Evolutionary conservation across 1,140 invertebrate genomes (phyloP).

Genomic region (Homalodisca vitripennis): DNA sequence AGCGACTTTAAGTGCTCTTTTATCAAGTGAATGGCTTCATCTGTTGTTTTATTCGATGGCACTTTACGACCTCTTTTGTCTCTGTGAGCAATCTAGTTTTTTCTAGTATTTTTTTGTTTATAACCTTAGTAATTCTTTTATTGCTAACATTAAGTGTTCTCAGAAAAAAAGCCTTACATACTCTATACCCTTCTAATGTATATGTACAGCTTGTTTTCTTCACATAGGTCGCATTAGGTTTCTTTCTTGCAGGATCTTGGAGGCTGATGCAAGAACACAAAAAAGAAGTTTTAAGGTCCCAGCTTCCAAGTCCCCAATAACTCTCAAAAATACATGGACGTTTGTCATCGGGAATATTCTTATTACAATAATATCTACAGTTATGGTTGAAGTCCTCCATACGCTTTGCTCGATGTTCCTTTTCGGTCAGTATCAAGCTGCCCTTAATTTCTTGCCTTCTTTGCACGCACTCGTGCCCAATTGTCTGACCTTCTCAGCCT

Average conservation of each 20-base stretch:
- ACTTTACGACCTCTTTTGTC: not conserved
- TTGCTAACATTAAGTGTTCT: constrained; percentile 17
- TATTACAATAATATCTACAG: constrained; percentile 12
- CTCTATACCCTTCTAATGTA: not conserved
- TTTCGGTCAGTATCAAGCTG: not conserved
- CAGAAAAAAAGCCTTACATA: constrained; percentile 5
- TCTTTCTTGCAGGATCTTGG: not conserved
- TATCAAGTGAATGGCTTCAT: not conserved
- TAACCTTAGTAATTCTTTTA: not conserved
- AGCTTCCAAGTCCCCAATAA: not conserved
- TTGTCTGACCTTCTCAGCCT: not conserved
- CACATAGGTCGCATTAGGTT: not conserved
- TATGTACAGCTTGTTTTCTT: not conserved
- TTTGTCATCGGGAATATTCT: not conserved
- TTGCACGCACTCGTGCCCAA: not conserved
- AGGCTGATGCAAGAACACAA: not conserved
- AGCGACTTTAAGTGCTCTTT: not conserved
- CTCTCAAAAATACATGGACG: not conserved
- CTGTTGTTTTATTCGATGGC: not conserved
- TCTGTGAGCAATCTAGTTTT: not conserved
- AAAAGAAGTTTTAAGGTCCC: constrained; percentile 6
- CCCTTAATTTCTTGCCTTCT: not conserved
- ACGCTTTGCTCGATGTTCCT: not conserved
- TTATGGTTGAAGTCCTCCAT: not conserved
- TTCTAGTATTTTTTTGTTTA: not conserved